These are phyloP conservation scores for Colossoma macropomum DNA, from an alignment of 2,113 vertebrate species.

Conservation along the genomic window DNA sequence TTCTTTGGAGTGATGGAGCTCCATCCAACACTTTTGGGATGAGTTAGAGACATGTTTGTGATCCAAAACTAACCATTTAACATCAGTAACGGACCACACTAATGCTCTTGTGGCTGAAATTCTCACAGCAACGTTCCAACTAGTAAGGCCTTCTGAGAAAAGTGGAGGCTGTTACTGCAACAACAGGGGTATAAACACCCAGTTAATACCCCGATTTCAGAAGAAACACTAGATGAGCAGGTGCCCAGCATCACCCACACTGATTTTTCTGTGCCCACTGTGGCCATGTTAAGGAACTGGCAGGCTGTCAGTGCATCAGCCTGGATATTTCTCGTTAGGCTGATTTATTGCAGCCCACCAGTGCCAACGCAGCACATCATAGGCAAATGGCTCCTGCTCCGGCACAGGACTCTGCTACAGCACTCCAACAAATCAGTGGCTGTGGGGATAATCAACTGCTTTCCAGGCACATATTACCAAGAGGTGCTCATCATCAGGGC, in stretches of 20 bases:
- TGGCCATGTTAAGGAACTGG: slow-evolving; percentile 59
- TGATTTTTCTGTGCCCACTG: neutral
- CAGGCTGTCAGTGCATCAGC: slow-evolving; percentile 63
- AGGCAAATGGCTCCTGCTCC: slow-evolving; percentile 52
- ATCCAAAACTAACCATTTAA: no score
- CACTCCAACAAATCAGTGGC: slow-evolving; percentile 59
- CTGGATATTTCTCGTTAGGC: slow-evolving; percentile 71
- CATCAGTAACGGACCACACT: no score
- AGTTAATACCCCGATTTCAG: no score
- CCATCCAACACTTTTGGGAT: no score
- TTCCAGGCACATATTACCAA: slow-evolving; percentile 42
- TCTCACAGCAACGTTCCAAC: no score
- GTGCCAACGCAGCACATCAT: slow-evolving; percentile 36
- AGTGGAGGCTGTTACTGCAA: no score
- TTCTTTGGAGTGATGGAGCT: no score
- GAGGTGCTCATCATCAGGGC: slow-evolving; percentile 43
- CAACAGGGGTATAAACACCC: no score
- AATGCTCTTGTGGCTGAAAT: no score
- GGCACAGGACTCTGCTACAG: slow-evolving; percentile 42
- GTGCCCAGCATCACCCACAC: neutral
- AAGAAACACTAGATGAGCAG: no score
- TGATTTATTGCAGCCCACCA: slow-evolving; percentile 68
- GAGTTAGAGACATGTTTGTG: no score
- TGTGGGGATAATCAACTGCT: slow-evolving; percentile 35
- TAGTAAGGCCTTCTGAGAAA: no score